phyloP scores from a whole-genome alignment of 2,888 invertebrate genomes.

The Trichogramma dendrolimi region DNA sequence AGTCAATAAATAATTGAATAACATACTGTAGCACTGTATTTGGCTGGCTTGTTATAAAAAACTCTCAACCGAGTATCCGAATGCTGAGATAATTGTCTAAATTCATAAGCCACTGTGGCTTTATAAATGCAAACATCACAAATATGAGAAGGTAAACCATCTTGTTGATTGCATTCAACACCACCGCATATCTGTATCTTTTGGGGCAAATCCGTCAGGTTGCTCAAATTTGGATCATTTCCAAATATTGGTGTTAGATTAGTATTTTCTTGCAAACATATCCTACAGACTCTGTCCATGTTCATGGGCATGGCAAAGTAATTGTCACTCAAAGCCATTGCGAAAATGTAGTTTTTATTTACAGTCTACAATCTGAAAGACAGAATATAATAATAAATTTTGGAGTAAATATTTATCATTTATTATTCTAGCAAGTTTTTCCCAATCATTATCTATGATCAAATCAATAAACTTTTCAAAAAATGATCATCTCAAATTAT shows the following conservation, averaged over 20 bases:
- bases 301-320: conserved; percentile 45
- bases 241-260: conserved; percentile 47
- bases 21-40: conserved; percentile 39
- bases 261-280: conserved; percentile 46
- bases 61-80: conserved; percentile 46
- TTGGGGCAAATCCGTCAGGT: conserved; percentile 39
- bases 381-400: neutral
- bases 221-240: conserved; percentile 37
- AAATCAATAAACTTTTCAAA: too few relatives aligned
- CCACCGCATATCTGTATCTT: conserved; percentile 48
- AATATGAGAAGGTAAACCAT: conserved; percentile 48
- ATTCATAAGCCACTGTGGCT: conserved; percentile 48
- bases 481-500: too few relatives aligned
- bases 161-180: conserved; percentile 47
- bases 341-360: conserved; percentile 12
- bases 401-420: too few relatives aligned
- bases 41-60: conserved; percentile 46
- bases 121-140: conserved; percentile 48
- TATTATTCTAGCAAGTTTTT: too few relatives aligned
- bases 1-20: neutral
- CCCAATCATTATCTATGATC: too few relatives aligned
- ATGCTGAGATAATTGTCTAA: conserved; percentile 48
- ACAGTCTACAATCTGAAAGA: conserved; percentile 26
- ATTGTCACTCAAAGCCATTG: conserved; percentile 41
- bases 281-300: conserved; percentile 46